These are phyloP conservation scores for Sympetrum striolatum DNA, from an alignment of 2,888 invertebrate species.

Conservation along the genomic window DNA sequence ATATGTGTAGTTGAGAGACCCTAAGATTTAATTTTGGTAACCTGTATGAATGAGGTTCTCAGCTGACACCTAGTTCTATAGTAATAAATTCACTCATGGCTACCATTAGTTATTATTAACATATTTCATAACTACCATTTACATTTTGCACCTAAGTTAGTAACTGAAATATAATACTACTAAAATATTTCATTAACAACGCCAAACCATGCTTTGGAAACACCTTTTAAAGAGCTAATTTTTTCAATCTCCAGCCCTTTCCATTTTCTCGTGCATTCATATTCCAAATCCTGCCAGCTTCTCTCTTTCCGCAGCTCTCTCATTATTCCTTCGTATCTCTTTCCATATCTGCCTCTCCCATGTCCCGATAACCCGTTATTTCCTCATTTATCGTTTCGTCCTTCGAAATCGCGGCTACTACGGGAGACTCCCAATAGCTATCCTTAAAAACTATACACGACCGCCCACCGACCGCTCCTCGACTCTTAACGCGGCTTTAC, in stretches of 20 bases:
- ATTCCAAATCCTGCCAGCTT: background rate
- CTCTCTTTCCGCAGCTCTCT: background rate
- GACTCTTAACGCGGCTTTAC: background rate
- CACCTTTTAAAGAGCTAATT: background rate
- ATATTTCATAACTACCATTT: too few species aligned
- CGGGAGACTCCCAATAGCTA: background rate
- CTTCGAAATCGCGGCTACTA: conserved; percentile 8
- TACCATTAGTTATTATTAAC: too few species aligned
- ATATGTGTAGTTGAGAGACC: too few species aligned
- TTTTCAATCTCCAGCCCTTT: background rate
- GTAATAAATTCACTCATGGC: too few species aligned
- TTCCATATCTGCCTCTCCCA: background rate
- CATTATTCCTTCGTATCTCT: conserved; percentile 12
- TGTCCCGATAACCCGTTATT: conserved; percentile 8
- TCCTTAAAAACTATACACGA: background rate
- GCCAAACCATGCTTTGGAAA: too few species aligned
- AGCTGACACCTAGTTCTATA: too few species aligned
- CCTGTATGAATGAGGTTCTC: too few species aligned
- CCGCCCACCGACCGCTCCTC: background rate
- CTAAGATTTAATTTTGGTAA: too few species aligned
- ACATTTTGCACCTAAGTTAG: too few species aligned
- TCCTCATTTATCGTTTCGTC: conserved; percentile 35
- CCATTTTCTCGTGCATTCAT: background rate
- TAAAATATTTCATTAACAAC: too few species aligned
- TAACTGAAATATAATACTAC: too few species aligned